Percentiles rank a stretch among this genome's conserved stretches.
These are phyloP conservation scores for Elaphurus davidianus DNA, from an alignment of 2,113 vertebrate genomes.

Conservation along the genomic window DNA sequence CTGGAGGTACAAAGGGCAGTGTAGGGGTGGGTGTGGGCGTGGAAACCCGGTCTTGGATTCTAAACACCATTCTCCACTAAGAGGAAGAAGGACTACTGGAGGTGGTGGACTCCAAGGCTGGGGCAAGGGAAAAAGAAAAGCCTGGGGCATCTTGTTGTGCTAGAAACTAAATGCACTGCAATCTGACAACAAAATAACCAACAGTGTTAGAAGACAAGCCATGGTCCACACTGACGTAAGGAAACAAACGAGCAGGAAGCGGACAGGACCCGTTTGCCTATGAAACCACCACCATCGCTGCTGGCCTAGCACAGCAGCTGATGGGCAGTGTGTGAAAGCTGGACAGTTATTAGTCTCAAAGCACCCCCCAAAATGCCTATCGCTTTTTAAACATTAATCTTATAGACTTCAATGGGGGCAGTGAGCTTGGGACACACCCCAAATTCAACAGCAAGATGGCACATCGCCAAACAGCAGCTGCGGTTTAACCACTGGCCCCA, in stretches of 20 bases:
- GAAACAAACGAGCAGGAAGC: background rate
- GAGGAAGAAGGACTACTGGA: too few species aligned
- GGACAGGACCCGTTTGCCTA: background rate
- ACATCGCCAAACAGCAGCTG: rapidly evolving
- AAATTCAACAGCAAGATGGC: background rate
- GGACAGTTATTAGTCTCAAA: rapidly evolving
- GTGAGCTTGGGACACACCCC: too few species aligned
- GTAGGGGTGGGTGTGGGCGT: background rate
- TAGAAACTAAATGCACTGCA: background rate
- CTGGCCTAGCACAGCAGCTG: background rate
- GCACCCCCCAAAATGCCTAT: too few species aligned
- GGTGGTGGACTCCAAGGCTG: background rate
- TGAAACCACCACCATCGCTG: rapidly evolving
- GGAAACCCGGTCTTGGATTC: background rate
- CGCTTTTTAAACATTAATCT: background rate
- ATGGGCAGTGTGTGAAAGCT: background rate
- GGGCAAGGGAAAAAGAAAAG: too few species aligned
- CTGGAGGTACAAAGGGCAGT: background rate
- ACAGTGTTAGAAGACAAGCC: background rate
- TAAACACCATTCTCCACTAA: background rate
- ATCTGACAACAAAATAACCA: rapidly evolving
- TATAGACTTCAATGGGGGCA: background rate
- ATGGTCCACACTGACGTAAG: rapidly evolving
- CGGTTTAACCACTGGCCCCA: background rate
- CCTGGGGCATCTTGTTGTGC: rapidly evolving